phyloP scores from a whole-genome alignment of 2,888 invertebrate species.

The Volucella inflata region DNA sequence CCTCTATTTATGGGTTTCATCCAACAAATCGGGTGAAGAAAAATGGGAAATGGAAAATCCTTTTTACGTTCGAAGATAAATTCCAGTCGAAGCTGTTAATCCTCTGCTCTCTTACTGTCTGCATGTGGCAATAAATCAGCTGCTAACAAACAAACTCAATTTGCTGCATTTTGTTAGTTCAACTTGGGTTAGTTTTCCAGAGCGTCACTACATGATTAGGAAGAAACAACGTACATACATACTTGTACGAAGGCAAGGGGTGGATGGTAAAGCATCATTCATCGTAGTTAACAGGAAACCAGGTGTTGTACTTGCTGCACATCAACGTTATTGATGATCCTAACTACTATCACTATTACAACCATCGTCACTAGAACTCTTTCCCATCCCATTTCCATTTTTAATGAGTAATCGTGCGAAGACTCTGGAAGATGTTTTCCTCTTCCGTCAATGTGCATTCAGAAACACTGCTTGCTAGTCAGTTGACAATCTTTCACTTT shows the following conservation, averaged over 20 bases:
- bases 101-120: conserved; percentile 3
- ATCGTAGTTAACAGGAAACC: conserved; percentile 65
- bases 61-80: conserved; percentile 19
- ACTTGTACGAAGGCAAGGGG: background rate
- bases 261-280: conserved; percentile 51
- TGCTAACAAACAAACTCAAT: conserved; percentile 45
- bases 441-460: conserved; percentile 12
- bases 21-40: too few relatives aligned
- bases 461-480: conserved; percentile 26
- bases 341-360: conserved; percentile 5
- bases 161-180: conserved; percentile 40
- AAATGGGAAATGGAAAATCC: conserved; percentile 8
- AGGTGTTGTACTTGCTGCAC: conserved; percentile 68
- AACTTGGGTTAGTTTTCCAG: conserved; percentile 18
- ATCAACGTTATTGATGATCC: conserved; percentile 68
- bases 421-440: conserved; percentile 46
- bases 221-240: background rate
- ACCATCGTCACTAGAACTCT: background rate
- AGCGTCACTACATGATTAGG: conserved; percentile 27
- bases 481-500: conserved; percentile 48
- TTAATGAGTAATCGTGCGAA: conserved; percentile 66
- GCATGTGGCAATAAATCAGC: conserved; percentile 40
- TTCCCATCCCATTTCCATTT: background rate
- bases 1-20: too few relatives aligned
- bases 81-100: conserved; percentile 35